Percentiles rank a stretch among this genome's conserved stretches.
phyloP scores from a whole-genome alignment of 2,888 invertebrate species.

The Eristalinus aeneus region DNA sequence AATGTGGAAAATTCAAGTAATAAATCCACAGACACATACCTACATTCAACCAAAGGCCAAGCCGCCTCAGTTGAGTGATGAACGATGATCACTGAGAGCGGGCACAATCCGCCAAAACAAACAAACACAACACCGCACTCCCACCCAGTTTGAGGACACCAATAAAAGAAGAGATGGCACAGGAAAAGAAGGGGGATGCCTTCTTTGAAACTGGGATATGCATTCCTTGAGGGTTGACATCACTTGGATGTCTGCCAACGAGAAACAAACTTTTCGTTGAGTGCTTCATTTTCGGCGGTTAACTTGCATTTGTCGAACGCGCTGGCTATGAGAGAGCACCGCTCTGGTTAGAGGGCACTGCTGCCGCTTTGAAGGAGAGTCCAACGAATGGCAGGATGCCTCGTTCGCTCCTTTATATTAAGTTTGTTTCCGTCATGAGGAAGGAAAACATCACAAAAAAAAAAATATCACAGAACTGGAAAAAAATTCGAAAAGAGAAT shows the following conservation, averaged over 20 bases:
- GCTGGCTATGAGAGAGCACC: background rate
- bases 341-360: background rate
- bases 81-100: constrained; percentile 4
- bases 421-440: constrained; percentile 22
- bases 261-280: constrained; percentile 61
- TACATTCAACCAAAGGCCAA: constrained; percentile 24
- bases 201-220: constrained; percentile 54
- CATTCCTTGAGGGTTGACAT: constrained; percentile 64
- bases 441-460: background rate
- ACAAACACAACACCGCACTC: constrained; percentile 11
- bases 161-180: constrained; percentile 24
- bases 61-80: background rate
- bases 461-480: background rate
- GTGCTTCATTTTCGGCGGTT: constrained; percentile 66
- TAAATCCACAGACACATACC: constrained; percentile 30
- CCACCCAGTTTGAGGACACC: constrained; percentile 22
- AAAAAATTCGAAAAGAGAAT: background rate
- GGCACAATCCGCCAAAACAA: constrained; percentile 32
- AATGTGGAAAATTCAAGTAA: constrained; percentile 29
- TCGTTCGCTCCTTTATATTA: background rate
- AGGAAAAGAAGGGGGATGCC: background rate
- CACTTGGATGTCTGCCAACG: constrained; percentile 64
- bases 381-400: background rate
- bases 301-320: constrained; percentile 52
- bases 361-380: background rate